phyloP scores from a whole-genome alignment of 2,888 invertebrate species.

The Drosophila robusta region DNA sequence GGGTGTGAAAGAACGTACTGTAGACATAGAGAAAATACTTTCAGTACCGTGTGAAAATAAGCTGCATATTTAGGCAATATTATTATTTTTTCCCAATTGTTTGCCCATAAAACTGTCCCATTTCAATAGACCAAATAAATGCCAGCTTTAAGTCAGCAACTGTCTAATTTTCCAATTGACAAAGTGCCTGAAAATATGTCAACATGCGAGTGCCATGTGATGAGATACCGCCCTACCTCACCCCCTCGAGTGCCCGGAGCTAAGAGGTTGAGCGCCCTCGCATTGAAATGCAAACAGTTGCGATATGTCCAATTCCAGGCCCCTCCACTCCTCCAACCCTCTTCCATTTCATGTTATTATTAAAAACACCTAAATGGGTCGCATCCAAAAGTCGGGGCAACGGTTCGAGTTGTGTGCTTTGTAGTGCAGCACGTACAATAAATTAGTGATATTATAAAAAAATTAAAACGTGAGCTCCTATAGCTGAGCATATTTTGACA shows the following conservation, averaged over 20 bases:
- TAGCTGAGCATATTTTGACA: constrained; percentile 62
- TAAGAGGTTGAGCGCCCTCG: constrained; percentile 34
- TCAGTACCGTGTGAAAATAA: constrained; percentile 34
- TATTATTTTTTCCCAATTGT: constrained; percentile 23
- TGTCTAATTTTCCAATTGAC: constrained; percentile 56
- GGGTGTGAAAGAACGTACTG: constrained; percentile 10
- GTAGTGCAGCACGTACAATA: constrained; percentile 78
- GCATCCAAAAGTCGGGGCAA: constrained; percentile 38
- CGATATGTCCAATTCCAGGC: constrained; percentile 20
- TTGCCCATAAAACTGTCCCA: constrained; percentile 43
- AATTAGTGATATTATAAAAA: constrained; percentile 78
- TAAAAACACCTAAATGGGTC: constrained; percentile 78
- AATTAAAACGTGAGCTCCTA: constrained; percentile 76
- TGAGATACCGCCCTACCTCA: neutral
- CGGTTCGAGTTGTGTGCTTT: constrained; percentile 52
- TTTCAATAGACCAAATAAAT: constrained; percentile 57
- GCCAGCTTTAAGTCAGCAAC: constrained; percentile 49
- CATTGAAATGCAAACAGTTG: constrained; percentile 68
- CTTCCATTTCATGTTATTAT: constrained; percentile 59
- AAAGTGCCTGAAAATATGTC: constrained; percentile 41
- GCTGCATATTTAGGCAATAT: constrained; percentile 15
- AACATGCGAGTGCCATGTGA: constrained; percentile 7
- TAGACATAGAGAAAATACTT: constrained; percentile 11
- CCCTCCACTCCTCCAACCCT: neutral
- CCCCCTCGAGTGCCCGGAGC: neutral